Base-by-base conservation (phyloP, 2,113 vertebrate species). In the Myrmophylax atrothorax region DNA sequence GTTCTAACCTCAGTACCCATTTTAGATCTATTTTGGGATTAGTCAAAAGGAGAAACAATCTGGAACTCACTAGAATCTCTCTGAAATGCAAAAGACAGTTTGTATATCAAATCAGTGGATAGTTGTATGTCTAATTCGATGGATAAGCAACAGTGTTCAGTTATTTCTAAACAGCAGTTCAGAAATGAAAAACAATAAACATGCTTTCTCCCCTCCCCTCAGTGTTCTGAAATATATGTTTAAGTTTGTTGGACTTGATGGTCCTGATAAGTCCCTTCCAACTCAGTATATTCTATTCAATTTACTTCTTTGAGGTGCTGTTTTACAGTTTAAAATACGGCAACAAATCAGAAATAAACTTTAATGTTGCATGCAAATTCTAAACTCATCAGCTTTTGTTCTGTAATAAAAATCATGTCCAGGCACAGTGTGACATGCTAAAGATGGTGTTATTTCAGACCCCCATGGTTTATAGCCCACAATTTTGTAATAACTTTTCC, bases 121-220 rank as follows among this genome's bases (percentile, higher is more conserved):
- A 28, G 13, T 59, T 74, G 8, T 35, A 12, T 31, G 26, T 58
- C 37, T 75, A 84, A 22, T 52, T 87, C 10, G 79, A 49, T 68
- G 14, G 42, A 19, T 87, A 9, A 63, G 67, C 55, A 83, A 18
- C 50, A 46, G 33, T 10, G 50, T 87, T 92, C 35, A 50, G 35
- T 33, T 63, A 9, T 63, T 88, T 53, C 25, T 79, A 67, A 77
- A 38, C 38, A 52, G 12, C 60, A 74, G 10, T 55, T 70, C 16
- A 59, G 62, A 77, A 42, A 64, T 58, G 8, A 60, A 81, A 79
- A 69, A 9, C 9, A 89, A 52, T 23, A 47, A 76, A 67, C 5
- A 20, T 35, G 14, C 69, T 56, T 40, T 74, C 8, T 79, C 5
- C 2, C 1, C 2, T 6, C 7, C 15, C 3, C 12, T 1, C 4